Base-by-base conservation (phyloP, 2,113 vertebrate species). In the Leucoraja erinaceus region DNA sequence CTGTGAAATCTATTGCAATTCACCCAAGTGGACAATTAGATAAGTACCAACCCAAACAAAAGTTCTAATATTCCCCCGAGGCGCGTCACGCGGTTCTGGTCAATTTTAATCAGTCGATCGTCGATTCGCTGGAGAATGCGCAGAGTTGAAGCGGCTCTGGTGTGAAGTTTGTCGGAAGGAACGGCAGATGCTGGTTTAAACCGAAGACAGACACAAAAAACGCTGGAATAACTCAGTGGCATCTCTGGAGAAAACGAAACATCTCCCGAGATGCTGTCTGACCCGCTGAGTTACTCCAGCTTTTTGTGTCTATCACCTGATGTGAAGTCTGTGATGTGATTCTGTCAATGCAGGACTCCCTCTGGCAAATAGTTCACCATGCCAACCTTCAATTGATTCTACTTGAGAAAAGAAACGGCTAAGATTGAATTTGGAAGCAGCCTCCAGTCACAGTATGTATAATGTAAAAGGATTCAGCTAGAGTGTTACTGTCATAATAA, bases 341-440 rank as follows among this genome's bases (percentile, higher is more conserved):
- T 88, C 59, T 88, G 83, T 88, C 59, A 63, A 66, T 11, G 59
- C 83, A 66, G 8, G 59, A 12, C 61, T 2, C 83, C 83, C 83
- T 88, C 28, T 14, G 14, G 83, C 5, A 16, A 31, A 33, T 31
- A 14, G 83, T 88, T 88, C 83, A 33, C 5, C 83, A 33, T 28
- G 28, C 56, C 59, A 33, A 18, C 28, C 83, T 88, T 88, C 61
- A 88, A 88, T 88, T 88, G 83, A 33, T 88, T 88, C 83, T 66
- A 88, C 63, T 47, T 88, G 83, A 63, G 31, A 77, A 77, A 88
- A 88, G 2, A 31, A 66, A 63, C 70, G 14, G 83, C 6, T 63
- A 31, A 0, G 5, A 88, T 63, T 66, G n/a, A 63, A 88, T 88
- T 88, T n/a, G 16, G 28, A 63, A 28, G 12, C 16, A 66, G 83